phyloP scores from a whole-genome alignment of 1,140 invertebrate genomes.

The Thaumetopoea pityocampa region DNA sequence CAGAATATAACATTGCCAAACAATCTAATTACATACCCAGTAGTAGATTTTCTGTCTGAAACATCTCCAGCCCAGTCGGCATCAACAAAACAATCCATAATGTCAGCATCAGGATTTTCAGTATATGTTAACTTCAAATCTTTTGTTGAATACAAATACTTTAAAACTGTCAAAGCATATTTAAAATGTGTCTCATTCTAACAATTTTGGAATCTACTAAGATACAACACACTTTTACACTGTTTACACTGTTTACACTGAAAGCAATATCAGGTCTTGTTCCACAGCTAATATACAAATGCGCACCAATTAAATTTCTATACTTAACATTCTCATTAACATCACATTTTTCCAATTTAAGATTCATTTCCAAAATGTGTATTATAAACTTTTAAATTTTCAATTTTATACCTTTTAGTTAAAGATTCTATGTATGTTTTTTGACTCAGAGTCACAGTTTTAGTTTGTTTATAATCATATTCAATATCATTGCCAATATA shows the following conservation, averaged over 20 bases:
- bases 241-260: slow-evolving; percentile 26
- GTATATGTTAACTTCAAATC: not conserved
- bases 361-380: slow-evolving; percentile 16
- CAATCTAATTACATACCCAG: too few relatives aligned
- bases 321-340: slow-evolving; percentile 16
- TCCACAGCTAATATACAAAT: slow-evolving; percentile 19
- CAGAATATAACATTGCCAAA: too few relatives aligned
- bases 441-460: slow-evolving; percentile 14
- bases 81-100: slow-evolving; percentile 1
- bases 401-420: slow-evolving; percentile 15
- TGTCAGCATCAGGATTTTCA: not conserved
- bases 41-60: too few relatives aligned
- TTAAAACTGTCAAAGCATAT: slow-evolving; percentile 1
- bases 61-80: not conserved
- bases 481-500: slow-evolving; percentile 17
- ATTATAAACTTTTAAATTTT: slow-evolving; percentile 15
- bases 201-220: slow-evolving; percentile 40
- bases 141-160: slow-evolving; percentile 1
- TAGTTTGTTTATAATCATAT: slow-evolving; percentile 11
- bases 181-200: slow-evolving; percentile 2
- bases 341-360: slow-evolving; percentile 10
- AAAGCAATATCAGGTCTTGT: slow-evolving; percentile 11
- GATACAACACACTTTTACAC: too few relatives aligned
- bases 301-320: slow-evolving; percentile 19
- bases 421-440: slow-evolving; percentile 15